Conservation (phyloP, 1,140 invertebrate genomes). For the Heliconius himera region DNA sequence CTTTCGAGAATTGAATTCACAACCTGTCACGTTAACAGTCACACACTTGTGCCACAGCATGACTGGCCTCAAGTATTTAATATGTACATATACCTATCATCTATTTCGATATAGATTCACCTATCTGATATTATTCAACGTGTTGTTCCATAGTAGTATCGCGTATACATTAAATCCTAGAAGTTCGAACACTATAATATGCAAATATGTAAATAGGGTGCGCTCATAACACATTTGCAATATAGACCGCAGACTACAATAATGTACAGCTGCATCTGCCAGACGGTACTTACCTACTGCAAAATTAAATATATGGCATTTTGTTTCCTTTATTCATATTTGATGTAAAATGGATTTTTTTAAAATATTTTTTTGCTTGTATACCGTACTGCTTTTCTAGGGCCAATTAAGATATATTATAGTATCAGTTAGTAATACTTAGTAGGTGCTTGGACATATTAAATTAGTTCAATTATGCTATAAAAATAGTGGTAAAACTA, state of each 20-base stretch:
- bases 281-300: neutral
- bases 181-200: constrained; percentile 3
- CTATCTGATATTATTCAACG: neutral
- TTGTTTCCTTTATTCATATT: neutral
- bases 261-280: neutral
- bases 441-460: neutral
- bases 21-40: no score
- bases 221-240: constrained; percentile 14
- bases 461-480: no score
- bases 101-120: neutral
- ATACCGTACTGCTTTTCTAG: no score
- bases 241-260: constrained; percentile 14
- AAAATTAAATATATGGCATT: neutral
- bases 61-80: no score
- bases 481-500: no score
- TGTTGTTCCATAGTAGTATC: neutral
- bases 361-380: no score
- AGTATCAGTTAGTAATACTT: neutral
- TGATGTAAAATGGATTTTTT: neutral
- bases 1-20: no score
- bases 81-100: no score
- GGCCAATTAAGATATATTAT: no score
- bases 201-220: constrained; percentile 5
- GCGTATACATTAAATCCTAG: neutral
- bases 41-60: no score